Evolutionary conservation across 35 echinoderm and acorn worm genomes (phyloP).

Genomic region (Ophioderma brevispina): DNA sequence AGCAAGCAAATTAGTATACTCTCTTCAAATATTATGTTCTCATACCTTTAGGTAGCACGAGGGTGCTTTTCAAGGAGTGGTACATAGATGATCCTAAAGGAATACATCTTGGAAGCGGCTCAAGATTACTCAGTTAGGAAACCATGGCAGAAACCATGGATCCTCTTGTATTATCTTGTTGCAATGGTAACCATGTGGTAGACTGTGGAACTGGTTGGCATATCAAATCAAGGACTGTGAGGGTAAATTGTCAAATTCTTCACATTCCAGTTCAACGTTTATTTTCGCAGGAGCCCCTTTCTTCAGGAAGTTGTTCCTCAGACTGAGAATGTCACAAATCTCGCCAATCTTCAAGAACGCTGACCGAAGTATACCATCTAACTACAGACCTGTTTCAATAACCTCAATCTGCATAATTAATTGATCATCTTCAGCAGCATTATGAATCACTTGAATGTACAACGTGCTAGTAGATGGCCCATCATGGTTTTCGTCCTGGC

Average conservation of each 20-base stretch:
- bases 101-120: too few relatives aligned
- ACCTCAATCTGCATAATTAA: too few relatives aligned
- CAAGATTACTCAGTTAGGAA: too few relatives aligned
- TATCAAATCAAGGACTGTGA: background rate
- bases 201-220: conserved; percentile 3
- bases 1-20: too few relatives aligned
- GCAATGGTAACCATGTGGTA: conserved; percentile 16
- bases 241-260: background rate
- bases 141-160: background rate
- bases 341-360: background rate
- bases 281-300: background rate
- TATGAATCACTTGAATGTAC: background rate
- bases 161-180: background rate
- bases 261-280: background rate
- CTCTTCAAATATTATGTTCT: too few relatives aligned
- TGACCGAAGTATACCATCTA: too few relatives aligned
- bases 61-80: too few relatives aligned
- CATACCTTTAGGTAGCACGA: too few relatives aligned
- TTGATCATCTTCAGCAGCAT: background rate
- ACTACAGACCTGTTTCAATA: too few relatives aligned
- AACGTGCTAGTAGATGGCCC: too few relatives aligned
- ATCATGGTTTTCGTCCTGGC: too few relatives aligned
- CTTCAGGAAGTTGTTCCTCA: background rate
- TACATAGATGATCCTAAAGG: too few relatives aligned
- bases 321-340: background rate